Evolutionary conservation across 2,113 vertebrate genomes (phyloP).

Genomic region (Siniperca chuatsi): DNA sequence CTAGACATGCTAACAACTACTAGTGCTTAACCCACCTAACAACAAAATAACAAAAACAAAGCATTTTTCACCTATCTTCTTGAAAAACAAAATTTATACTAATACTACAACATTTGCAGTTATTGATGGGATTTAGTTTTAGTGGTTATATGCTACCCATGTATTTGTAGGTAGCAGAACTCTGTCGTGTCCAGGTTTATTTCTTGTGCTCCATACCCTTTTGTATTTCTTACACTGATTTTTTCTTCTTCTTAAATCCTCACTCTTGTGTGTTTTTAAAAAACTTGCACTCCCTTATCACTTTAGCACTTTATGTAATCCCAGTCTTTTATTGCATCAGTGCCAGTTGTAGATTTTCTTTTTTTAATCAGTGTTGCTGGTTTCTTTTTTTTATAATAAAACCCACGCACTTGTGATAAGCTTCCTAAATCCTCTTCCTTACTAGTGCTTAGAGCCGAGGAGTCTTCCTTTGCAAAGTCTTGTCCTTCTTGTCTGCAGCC

Average conservation of each 20-base stretch:
- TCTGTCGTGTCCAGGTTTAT: neutral
- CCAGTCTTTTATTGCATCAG: slow-evolving; percentile 8
- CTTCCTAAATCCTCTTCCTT: slow-evolving; percentile 5
- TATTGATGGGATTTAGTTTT: neutral
- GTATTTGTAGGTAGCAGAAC: neutral
- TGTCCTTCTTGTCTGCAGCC: neutral
- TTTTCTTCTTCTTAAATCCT: neutral
- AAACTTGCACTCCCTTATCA: neutral
- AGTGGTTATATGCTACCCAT: neutral
- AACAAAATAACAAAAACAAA: neutral
- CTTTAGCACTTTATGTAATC: slow-evolving; percentile 17
- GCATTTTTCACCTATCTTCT: neutral
- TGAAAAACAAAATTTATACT: neutral
- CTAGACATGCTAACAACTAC: neutral
- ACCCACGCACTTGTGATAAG: neutral
- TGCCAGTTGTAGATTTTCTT: neutral
- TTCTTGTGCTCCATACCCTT: neutral
- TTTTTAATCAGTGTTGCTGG: slow-evolving; percentile 3
- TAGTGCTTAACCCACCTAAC: too few species aligned
- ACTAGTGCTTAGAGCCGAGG: neutral
- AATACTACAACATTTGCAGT: neutral
- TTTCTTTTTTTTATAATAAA: slow-evolving; percentile 4
- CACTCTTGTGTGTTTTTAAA: neutral
- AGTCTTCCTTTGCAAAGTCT: neutral
- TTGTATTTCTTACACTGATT: neutral